Conservation (phyloP, 2,888 invertebrate genomes). For the Morpho achilles region DNA sequence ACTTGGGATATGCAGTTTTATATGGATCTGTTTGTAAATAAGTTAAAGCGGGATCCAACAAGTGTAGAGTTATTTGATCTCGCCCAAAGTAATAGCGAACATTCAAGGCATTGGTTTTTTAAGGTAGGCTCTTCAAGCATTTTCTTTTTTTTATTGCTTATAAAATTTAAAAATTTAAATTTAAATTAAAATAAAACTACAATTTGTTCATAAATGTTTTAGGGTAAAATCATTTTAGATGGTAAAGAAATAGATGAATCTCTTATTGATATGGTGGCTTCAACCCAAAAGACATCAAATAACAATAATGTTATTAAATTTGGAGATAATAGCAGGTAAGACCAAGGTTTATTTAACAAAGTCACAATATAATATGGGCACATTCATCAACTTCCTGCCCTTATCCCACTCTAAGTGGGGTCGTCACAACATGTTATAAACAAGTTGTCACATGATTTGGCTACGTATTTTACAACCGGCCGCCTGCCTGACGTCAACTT, state of each 20-base stretch:
- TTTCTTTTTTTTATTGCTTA: background rate
- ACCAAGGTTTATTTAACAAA: slow-evolving; percentile 4
- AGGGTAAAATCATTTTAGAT: slow-evolving; percentile 91
- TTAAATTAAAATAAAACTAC: background rate
- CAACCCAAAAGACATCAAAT: slow-evolving; percentile 92
- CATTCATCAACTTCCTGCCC: too few species aligned
- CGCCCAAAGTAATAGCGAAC: slow-evolving; percentile 98
- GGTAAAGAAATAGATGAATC: slow-evolving; percentile 88
- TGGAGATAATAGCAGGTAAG: slow-evolving; percentile 95
- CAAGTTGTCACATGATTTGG: too few species aligned
- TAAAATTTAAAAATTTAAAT: background rate
- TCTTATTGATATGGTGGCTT: slow-evolving; percentile 94
- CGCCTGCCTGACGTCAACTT: too few species aligned
- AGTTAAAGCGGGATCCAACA: slow-evolving; percentile 94
- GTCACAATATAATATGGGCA: background rate
- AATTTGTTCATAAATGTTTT: slow-evolving; percentile 30
- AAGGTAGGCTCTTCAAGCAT: slow-evolving; percentile 66
- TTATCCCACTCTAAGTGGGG: too few species aligned
- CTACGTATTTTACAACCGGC: too few species aligned
- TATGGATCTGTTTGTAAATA: slow-evolving; percentile 89
- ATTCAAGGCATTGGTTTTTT: slow-evolving; percentile 99
- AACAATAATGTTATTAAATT: slow-evolving; percentile 98
- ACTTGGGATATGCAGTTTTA: slow-evolving; percentile 95
- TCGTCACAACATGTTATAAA: too few species aligned
- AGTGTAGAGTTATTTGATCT: slow-evolving; percentile 98